Evolutionary conservation across 2,888 invertebrate species (phyloP).

Genomic region (Branchellion lobata): DNA sequence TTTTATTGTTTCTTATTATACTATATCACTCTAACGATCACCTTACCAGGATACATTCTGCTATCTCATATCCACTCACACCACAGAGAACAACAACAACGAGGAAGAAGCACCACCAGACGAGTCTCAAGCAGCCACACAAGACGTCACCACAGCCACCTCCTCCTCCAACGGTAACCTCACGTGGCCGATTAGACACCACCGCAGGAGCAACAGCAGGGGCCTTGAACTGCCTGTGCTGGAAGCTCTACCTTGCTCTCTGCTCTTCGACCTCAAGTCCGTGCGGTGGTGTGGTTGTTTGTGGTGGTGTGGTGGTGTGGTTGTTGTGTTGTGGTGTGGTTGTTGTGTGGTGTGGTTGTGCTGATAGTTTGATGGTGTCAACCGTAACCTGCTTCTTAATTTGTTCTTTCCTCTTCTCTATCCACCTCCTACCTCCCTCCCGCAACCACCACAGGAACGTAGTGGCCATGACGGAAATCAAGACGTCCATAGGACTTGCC

Average conservation of each 20-base stretch:
- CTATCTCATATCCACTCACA: no score
- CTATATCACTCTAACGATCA: background rate
- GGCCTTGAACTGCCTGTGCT: conserved; percentile 65
- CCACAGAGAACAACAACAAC: no score
- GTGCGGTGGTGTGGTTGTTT: conserved; percentile 33
- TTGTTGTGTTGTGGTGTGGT: background rate
- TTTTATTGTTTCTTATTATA: no score
- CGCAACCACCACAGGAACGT: conserved; percentile 54
- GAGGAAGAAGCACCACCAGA: background rate
- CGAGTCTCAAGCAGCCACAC: background rate
- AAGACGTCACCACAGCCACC: background rate
- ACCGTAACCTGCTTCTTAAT: background rate
- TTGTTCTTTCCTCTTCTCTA: background rate
- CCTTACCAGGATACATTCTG: no score
- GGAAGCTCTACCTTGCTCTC: conserved; percentile 76
- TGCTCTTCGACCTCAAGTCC: conserved; percentile 84
- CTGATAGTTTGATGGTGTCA: background rate
- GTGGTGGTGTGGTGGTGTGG: background rate
- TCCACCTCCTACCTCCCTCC: no score
- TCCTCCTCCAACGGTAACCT: conserved; percentile 47
- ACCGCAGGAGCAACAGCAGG: conserved; percentile 54
- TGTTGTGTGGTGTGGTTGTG: background rate
- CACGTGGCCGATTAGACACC: conserved; percentile 56
- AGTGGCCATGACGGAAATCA: conserved; percentile 84
- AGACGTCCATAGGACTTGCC: conserved; percentile 86